These are phyloP conservation scores for Gallinago jamesoni DNA, from an alignment of 2,113 vertebrate species.

Conservation along the genomic window DNA sequence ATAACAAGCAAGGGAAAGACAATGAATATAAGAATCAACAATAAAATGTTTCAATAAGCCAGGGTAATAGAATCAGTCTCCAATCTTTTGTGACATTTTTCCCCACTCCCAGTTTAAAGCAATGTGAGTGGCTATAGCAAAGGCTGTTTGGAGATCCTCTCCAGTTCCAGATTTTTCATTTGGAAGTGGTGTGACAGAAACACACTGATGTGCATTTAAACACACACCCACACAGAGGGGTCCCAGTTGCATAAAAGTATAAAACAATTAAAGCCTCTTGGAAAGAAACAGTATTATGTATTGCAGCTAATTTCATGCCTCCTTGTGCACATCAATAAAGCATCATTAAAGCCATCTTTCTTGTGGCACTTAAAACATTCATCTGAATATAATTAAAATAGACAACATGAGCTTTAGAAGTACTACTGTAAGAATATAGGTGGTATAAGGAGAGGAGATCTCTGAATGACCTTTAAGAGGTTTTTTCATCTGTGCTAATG, in stretches of 20 bases:
- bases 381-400: background rate
- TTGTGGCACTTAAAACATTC: background rate
- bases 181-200: background rate
- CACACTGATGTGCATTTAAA: background rate
- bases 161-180: background rate
- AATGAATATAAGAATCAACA: background rate
- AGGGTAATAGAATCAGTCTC: background rate
- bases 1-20: background rate
- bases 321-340: background rate
- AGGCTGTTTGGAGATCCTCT: background rate
- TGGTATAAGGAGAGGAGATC: background rate
- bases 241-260: background rate
- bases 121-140: background rate
- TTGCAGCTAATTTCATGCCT: constrained; percentile 17
- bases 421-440: background rate
- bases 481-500: background rate
- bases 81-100: background rate
- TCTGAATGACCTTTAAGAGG: background rate
- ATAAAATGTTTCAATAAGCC: background rate
- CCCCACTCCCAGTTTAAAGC: background rate
- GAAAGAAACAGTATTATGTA: background rate
- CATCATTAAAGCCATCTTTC: background rate
- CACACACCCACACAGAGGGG: background rate
- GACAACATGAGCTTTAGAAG: background rate
- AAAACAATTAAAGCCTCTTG: background rate